Conservation (phyloP, 1,140 invertebrate species). For the Nasonia vitripennis region DNA sequence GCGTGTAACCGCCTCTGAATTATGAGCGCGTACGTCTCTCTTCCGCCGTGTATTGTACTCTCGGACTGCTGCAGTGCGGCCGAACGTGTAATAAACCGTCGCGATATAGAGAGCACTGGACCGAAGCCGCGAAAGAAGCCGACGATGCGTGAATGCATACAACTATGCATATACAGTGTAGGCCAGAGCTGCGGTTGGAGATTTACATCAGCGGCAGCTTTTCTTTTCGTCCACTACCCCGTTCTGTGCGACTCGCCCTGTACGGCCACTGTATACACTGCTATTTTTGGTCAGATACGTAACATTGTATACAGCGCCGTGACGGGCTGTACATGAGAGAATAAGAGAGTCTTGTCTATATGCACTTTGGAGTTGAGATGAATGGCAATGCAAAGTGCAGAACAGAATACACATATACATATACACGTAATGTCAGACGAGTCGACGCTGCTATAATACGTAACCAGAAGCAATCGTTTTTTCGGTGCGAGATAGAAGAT, state of each 20-base stretch:
- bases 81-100: background rate
- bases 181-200: background rate
- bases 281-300: too few species aligned
- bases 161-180: background rate
- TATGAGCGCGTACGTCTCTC: background rate
- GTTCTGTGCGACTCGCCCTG: background rate
- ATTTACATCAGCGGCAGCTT: background rate
- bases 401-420: slow-evolving; percentile 9
- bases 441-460: background rate
- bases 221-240: background rate
- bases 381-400: slow-evolving; percentile 49
- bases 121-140: background rate
- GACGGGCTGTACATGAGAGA: too few species aligned
- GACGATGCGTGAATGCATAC: background rate
- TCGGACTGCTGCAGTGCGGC: background rate
- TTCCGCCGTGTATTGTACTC: background rate
- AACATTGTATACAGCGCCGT: too few species aligned
- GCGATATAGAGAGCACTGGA: background rate
- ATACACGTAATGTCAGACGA: background rate
- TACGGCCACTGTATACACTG: too few species aligned
- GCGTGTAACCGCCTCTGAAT: background rate
- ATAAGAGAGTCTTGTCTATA: too few species aligned
- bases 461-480: background rate
- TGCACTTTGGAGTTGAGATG: slow-evolving; percentile 40
- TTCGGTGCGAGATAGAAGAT: background rate